Base-by-base conservation (phyloP, 2,797 vertebrate genomes). In the Geotrypetes seraphini region DNA sequence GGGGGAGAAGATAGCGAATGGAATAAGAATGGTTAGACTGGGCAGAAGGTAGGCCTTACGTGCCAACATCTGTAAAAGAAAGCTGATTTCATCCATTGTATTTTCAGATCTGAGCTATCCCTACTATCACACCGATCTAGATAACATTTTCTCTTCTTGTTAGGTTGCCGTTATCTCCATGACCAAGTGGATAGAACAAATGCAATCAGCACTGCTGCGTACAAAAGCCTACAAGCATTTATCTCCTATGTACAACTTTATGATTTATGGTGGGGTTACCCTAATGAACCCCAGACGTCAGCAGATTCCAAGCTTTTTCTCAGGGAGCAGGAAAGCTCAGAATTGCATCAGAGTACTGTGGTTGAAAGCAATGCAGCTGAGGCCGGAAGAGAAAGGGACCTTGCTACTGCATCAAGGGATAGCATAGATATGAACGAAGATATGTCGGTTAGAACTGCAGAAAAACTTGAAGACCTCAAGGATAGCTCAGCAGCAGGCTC, bases 181-280 rank as follows among this genome's bases (percentile, higher is more conserved):
- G 33, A 44, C 27, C 74, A 60, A 19, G 58, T 89, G 38, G 43
- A 60, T 28, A 49, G 29, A 18, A 25, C 22, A 6, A 57, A 78
- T 6, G 64, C 63, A 22, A 40, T 66, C 10, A 68, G 64, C 20
- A 39, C 36, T 24, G 74, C 71, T 1, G 81, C 86, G 4, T 71
- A 65, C 39, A 47, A 31, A 45, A 90, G 88, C 19, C 66, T 98
- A 40, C 83, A 87, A 57, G 88, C 85, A 7, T 88, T 90, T 12
- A 54, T 88, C 28, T 57, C 47, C 19, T 96, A 94, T 6, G 73
- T 81, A 12, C 64, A 48, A 8, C 63, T 98, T 10, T 96, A 96
- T 17, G 60, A 85, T 7, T 28, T 66, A 26, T 98, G 95, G 93
- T 98, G 93, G 93, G 72, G 60, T 8, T 20, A 40, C 21, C 44